Evolutionary conservation across 1,140 invertebrate species (phyloP).

Genomic region (Bombus consobrinus): DNA sequence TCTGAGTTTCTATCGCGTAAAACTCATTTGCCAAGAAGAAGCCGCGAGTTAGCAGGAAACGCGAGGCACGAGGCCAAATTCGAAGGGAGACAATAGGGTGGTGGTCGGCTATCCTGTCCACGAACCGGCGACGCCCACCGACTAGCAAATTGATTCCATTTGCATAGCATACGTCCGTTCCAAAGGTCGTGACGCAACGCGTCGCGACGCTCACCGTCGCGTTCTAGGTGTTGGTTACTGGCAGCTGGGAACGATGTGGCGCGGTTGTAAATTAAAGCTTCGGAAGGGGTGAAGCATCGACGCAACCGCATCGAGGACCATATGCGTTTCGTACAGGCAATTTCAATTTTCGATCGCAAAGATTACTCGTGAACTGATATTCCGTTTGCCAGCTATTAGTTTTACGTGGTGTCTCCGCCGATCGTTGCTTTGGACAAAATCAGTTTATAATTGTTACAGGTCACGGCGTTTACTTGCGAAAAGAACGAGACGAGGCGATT

Average conservation of each 20-base stretch:
- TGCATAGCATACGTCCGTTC: conserved; percentile 61
- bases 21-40: conserved; percentile 2
- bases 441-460: too few relatives aligned
- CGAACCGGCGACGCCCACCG: conserved; percentile 45
- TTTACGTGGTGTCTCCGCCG: accelerated
- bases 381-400: too few relatives aligned
- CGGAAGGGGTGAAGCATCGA: too few relatives aligned
- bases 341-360: too few relatives aligned
- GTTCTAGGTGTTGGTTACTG: background rate
- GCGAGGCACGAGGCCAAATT: conserved; percentile 34
- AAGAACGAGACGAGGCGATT: too few relatives aligned
- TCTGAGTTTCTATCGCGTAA: background rate
- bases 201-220: background rate
- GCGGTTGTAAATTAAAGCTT: too few relatives aligned
- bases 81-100: conserved; percentile 24
- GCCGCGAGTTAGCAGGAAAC: background rate
- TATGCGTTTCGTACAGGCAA: too few relatives aligned
- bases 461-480: too few relatives aligned
- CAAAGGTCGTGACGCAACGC: conserved; percentile 37
- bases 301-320: too few relatives aligned
- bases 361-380: too few relatives aligned
- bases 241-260: too few relatives aligned
- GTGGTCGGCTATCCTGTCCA: conserved; percentile 19
- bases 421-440: too few relatives aligned
- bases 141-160: conserved; percentile 67